Evolutionary conservation across 2,888 invertebrate genomes (phyloP).

Genomic region (Leucozona laternaria): DNA sequence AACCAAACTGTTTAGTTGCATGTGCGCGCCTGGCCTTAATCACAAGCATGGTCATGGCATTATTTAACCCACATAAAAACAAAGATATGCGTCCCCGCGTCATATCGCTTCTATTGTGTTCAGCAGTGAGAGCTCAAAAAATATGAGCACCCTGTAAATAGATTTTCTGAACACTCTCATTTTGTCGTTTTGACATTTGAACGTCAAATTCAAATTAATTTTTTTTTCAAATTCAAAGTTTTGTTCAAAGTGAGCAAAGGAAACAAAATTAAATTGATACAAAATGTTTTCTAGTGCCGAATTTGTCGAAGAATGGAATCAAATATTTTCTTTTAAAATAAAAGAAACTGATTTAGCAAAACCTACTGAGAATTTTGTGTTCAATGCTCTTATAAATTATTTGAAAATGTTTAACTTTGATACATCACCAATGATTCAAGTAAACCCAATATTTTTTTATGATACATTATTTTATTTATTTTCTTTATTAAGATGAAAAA

Average conservation of each 20-base stretch:
- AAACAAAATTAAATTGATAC: background rate
- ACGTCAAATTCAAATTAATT: background rate
- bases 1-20: too few species aligned
- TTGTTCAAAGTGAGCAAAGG: background rate
- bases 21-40: too few species aligned
- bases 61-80: too few species aligned
- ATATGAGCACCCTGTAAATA: too few species aligned
- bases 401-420: slow-evolving; percentile 80
- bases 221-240: background rate
- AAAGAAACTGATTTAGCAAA: slow-evolving; percentile 77
- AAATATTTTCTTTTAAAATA: slow-evolving; percentile 79
- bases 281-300: slow-evolving; percentile 77
- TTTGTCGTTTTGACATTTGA: background rate
- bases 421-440: slow-evolving; percentile 77
- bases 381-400: slow-evolving; percentile 79
- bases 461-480: background rate
- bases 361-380: slow-evolving; percentile 79
- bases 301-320: slow-evolving; percentile 79
- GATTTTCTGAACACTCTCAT: background rate
- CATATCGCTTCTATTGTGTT: too few species aligned
- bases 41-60: too few species aligned
- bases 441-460: background rate
- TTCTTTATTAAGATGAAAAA: slow-evolving; percentile 45
- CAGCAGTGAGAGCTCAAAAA: too few species aligned
- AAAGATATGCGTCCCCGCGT: too few species aligned